Percentiles rank a stretch among this genome's conserved stretches.
Evolutionary conservation across 2,113 vertebrate genomes (phyloP).

Genomic region (Zosterops borbonicus): DNA sequence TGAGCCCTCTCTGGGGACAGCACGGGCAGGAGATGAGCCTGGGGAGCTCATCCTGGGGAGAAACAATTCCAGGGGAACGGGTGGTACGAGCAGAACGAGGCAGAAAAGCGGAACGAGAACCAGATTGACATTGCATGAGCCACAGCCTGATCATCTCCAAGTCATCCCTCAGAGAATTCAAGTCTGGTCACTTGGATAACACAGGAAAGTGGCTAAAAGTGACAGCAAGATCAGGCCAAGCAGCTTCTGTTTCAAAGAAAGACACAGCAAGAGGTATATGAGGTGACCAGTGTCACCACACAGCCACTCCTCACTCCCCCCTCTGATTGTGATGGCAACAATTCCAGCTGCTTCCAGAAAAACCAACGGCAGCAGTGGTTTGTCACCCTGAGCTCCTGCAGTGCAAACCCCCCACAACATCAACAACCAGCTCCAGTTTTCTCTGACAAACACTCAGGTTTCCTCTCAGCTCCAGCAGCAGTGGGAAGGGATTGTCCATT

Average conservation of each 20-base stretch:
- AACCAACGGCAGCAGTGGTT: background rate
- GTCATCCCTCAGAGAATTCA: background rate
- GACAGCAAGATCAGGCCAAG: background rate
- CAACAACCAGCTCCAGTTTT: background rate
- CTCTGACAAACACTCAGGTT: background rate
- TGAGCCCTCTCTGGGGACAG: background rate
- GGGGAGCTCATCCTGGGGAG: background rate
- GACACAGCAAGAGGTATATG: background rate
- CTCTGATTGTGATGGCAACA: background rate
- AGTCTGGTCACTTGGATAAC: background rate
- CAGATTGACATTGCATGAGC: background rate
- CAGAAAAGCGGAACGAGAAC: background rate
- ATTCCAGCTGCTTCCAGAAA: background rate
- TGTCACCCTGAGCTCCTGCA: background rate
- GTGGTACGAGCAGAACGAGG: background rate
- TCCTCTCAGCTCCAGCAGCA: background rate
- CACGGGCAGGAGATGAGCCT: background rate
- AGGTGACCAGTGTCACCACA: background rate
- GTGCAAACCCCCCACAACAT: background rate
- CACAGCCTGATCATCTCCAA: background rate
- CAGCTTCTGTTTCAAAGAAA: background rate
- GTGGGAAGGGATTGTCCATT: background rate
- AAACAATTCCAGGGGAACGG: background rate
- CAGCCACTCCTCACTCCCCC: background rate
- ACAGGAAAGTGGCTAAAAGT: background rate